Conservation (phyloP, 2,113 vertebrate genomes). For the Epinephelus moara region DNA sequence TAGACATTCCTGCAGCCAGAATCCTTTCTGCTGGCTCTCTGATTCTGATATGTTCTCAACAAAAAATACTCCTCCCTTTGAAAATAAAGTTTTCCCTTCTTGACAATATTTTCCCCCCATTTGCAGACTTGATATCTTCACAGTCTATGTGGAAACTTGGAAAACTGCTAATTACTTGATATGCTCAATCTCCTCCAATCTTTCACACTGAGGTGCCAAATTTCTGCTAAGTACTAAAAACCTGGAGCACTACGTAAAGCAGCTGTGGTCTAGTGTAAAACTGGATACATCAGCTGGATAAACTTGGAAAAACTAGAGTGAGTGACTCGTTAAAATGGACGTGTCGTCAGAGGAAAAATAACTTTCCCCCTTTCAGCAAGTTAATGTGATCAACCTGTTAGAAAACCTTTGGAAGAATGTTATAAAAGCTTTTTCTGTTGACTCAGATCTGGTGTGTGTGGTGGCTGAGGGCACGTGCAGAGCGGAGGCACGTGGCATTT, state of each 20-base stretch:
- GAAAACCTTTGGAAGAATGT: not conserved
- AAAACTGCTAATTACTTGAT: conserved; percentile 11
- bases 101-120: not conserved
- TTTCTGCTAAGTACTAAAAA: not conserved
- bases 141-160: conserved; percentile 32
- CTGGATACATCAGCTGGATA: not conserved
- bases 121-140: conserved; percentile 6
- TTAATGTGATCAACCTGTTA: conserved; percentile 35
- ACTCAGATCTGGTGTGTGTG: not conserved
- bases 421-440: conserved; percentile 3
- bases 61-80: not conserved
- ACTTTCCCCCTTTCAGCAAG: not conserved
- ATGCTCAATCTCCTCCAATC: not conserved
- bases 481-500: conserved; percentile 6
- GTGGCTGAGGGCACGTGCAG: not conserved
- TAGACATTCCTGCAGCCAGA: not conserved
- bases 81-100: conserved; percentile 4
- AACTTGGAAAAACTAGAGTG: not conserved
- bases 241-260: conserved; percentile 3
- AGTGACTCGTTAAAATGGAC: not conserved
- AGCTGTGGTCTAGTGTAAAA: not conserved
- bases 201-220: not conserved
- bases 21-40: not conserved
- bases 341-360: conserved; percentile 12
- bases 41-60: not conserved